phyloP scores from a whole-genome alignment of 2,113 vertebrate genomes.

The Hydrochoerus hydrochaeris region DNA sequence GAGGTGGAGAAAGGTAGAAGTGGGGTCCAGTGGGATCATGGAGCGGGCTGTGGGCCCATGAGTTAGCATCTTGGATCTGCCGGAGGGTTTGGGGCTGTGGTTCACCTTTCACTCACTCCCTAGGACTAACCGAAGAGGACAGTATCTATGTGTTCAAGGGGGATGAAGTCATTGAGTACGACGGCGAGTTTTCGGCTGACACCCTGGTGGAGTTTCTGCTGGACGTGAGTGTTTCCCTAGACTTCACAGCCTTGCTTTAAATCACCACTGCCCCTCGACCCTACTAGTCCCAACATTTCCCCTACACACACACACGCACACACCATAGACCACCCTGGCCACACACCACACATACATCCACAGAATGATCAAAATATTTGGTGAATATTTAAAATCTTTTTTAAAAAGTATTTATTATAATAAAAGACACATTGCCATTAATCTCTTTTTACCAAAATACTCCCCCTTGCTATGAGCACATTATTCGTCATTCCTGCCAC shows the following conservation, averaged over 20 bases:
- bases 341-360: not conserved
- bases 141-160: slow-evolving; percentile 95
- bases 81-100: not conserved
- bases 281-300: not conserved
- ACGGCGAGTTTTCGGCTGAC: slow-evolving; percentile 93
- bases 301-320: not conserved
- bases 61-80: not conserved
- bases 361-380: not conserved
- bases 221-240: slow-evolving; percentile 87
- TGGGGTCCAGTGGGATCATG: not conserved
- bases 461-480: not conserved
- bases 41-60: not conserved
- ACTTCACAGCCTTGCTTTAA: not conserved
- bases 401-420: not conserved
- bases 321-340: not conserved
- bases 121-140: slow-evolving; percentile 93
- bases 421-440: not conserved
- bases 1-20: not conserved
- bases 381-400: not conserved
- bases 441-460: not conserved
- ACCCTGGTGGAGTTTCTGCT: slow-evolving; percentile 95
- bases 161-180: slow-evolving; percentile 94
- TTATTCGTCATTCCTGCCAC: not conserved
- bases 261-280: not conserved
- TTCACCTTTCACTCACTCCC: not conserved